Conservation (phyloP, 2,888 invertebrate species). For the Caenorhabditis wallacei region DNA sequence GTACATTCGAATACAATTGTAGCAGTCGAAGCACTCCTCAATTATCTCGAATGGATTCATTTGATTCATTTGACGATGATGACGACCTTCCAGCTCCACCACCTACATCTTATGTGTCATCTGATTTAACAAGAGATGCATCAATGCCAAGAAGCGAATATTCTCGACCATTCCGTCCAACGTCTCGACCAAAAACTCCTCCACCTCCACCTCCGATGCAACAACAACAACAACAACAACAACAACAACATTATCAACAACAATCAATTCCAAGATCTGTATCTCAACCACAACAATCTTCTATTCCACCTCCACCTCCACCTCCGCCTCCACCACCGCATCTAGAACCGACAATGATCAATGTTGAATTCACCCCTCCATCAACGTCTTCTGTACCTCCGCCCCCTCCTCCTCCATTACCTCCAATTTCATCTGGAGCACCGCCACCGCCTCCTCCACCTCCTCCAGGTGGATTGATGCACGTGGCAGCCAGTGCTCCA, state of each 20-base stretch:
- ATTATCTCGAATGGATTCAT: conserved; percentile 68
- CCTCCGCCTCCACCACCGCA: conserved; percentile 73
- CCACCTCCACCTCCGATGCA: conserved; percentile 71
- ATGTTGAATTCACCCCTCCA: conserved; percentile 62
- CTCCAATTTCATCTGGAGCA: conserved; percentile 78
- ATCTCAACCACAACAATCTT: conserved; percentile 60
- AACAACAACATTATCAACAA: conserved; percentile 32
- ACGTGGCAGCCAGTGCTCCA: conserved; percentile 55
- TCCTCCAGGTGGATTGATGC: conserved; percentile 70
- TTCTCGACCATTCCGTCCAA: conserved; percentile 74
- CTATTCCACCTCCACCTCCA: conserved; percentile 83
- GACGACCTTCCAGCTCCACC: conserved; percentile 56
- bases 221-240: conserved; percentile 29
- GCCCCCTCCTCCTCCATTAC: conserved; percentile 79
- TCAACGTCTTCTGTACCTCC: conserved; percentile 71
- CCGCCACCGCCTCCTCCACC: conserved; percentile 73
- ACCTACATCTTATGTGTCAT: conserved; percentile 19
- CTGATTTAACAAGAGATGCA: conserved; percentile 37
- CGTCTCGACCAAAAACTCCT: conserved; percentile 84
- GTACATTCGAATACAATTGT: conserved; percentile 62
- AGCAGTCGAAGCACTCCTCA: conserved; percentile 66
- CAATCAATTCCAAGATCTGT: conserved; percentile 33
- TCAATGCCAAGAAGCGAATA: conserved; percentile 73
- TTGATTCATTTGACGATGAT: conserved; percentile 70
- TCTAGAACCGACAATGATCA: conserved; percentile 55